Evolutionary conservation across 2,797 vertebrate species (phyloP), one percentile per base, ranked within the genome.

Genomic region (Fistularia tabacaria): DNA sequence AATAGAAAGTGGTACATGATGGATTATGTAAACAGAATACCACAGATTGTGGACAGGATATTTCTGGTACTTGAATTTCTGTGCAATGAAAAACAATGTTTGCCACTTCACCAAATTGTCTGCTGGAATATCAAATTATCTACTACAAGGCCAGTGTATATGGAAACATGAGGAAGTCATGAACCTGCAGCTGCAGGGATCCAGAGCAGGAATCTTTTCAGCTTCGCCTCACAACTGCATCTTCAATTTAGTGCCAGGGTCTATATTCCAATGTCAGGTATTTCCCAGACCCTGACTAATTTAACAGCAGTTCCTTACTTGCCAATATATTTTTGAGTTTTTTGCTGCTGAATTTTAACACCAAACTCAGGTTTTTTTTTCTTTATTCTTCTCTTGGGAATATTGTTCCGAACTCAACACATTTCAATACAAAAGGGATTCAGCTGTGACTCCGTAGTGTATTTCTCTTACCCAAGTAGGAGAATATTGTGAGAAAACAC

Each of bases 321-420:
- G 25, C 25, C 25, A 25, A 25, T 25, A 25, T 3, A 25, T 25
- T 59, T 79, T 74, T 64, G 54, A 41, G n/a, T 7, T 50, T 65
- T 74, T 65, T 63, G 41, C 74, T 57, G 72, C 49, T 70, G 57
- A 48, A 64, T 68, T 8, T 58, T 9, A 36, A 44, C 58, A 53
- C 60, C 38, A 43, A 70, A 67, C 73, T 73, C 79, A 77, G 69
- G 79, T 79, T 81, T 60, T 65, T 62, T 57, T 56, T 25, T 25
- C 25, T 25, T 25, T 25, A 2, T 25, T 25, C 25, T 25, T 25
- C 25, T 25, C 41, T 73, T 13, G 3, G 66, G 15, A 36, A 59
- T 59, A 56, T 63, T 15, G 14, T 54, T 48, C 49, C 46, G 45
- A 64, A 54, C 38, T 68, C 54, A 51, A 6, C n/a, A 1, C 47